These are phyloP conservation scores for Allygus modestus DNA, from an alignment of 2,888 invertebrate species.

Conservation along the genomic window DNA sequence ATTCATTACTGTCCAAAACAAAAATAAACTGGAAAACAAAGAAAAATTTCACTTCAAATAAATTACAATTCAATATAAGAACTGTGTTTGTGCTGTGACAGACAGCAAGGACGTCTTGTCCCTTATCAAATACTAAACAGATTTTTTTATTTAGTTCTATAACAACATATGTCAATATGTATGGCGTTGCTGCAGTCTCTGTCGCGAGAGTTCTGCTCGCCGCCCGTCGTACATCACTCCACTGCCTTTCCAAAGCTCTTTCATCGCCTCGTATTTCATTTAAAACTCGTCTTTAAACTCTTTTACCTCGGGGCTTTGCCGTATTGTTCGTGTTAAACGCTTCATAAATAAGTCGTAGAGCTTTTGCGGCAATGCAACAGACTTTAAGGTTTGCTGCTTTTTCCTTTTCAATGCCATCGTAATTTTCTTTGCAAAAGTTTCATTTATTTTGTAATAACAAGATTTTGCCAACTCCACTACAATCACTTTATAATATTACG, in stretches of 20 bases:
- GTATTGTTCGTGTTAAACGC: conserved; percentile 17
- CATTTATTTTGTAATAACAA: too few relatives aligned
- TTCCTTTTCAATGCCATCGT: neutral
- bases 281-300: conserved; percentile 28
- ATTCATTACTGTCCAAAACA: too few relatives aligned
- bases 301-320: conserved; percentile 31
- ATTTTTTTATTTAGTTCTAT: too few relatives aligned
- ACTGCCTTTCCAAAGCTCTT: neutral
- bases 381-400: neutral
- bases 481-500: too few relatives aligned
- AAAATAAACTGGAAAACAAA: too few relatives aligned
- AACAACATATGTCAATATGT: too few relatives aligned
- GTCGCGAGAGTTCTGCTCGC: neutral
- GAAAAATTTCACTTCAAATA: too few relatives aligned
- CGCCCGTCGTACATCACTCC: neutral
- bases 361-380: neutral
- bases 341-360: neutral
- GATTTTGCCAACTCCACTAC: too few relatives aligned
- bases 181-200: neutral
- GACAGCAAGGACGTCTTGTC: too few relatives aligned
- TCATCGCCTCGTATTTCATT: conserved; percentile 20
- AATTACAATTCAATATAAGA: too few relatives aligned
- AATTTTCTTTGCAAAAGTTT: neutral
- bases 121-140: too few relatives aligned
- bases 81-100: too few relatives aligned